Percentiles rank a stretch among this genome's conserved stretches.
Conservation (phyloP, 2,113 vertebrate species). For the Corydoras sp. region DNA sequence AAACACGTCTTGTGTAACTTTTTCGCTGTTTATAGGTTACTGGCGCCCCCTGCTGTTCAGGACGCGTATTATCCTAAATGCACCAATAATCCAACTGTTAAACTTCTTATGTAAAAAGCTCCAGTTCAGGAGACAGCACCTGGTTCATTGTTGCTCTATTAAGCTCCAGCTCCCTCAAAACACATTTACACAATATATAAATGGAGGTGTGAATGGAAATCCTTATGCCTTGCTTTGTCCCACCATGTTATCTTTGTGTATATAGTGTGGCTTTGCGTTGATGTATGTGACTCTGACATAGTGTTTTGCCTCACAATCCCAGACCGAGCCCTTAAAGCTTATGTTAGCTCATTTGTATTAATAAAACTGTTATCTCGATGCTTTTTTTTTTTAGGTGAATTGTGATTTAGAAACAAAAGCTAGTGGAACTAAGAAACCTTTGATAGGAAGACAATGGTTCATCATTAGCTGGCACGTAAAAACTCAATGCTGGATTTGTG, state of each 20-base stretch:
- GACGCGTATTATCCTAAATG: conserved; percentile 17
- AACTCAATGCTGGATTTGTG: conserved; percentile 28
- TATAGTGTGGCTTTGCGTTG: conserved; percentile 29
- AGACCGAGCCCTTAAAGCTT: neutral
- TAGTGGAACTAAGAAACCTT: neutral
- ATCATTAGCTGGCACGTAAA: conserved; percentile 18
- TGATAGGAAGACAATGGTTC: neutral
- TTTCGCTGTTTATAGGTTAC: neutral
- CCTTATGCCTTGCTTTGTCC: conserved; percentile 2
- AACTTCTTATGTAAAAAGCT: conserved; percentile 10
- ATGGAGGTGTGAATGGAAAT: conserved; percentile 9
- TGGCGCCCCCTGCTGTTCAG: conserved; percentile 51
- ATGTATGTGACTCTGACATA: conserved; percentile 3
- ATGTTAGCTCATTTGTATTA: neutral
- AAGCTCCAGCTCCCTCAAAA: neutral
- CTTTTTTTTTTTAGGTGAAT: conserved; percentile 15
- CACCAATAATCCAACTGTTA: no score
- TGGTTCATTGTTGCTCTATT: conserved; percentile 2
- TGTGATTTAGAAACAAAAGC: conserved; percentile 7
- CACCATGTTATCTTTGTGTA: conserved; percentile 8
- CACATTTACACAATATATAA: conserved; percentile 2
- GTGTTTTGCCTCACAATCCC: conserved; percentile 28
- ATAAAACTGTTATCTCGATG: neutral
- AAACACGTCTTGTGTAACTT: neutral
- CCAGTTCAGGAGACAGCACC: neutral